Evolutionary conservation across 2,888 invertebrate species (phyloP), one percentile per base, ranked within the genome.

Genomic region (Pollenia griseotomentosa): DNA sequence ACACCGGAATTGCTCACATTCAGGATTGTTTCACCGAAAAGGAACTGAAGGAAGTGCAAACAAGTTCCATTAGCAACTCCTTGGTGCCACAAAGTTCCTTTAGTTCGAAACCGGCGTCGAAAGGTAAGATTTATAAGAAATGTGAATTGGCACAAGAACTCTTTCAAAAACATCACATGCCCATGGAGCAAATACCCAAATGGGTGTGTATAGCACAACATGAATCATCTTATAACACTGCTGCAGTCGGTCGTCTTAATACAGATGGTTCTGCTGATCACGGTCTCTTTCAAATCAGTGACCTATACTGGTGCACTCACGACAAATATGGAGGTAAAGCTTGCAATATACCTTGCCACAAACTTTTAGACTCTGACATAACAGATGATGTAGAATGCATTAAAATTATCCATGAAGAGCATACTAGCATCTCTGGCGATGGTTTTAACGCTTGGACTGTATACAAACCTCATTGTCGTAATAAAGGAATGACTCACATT

Each of bases 361-460:
- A 94, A 0, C 93, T 97, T 14, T 94, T 95, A 61, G 95, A 97
- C 90, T 95, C 95, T 61, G 95, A 97, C 91, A 95, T 97, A 78
- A 91, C 94, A 5, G 95, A 96, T 91, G 96, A 97, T 90, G 94
- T 96, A 6, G 91, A 93, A 53, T 97, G 97, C 91, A 95, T 96
- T 1, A 93, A 94, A 57, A 94, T 93, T 55, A 95, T 96, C 77
- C 94, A 95, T 90, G 94, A 95, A 12, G 96, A 96, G 89, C 96
- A 96, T 91, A 94, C 95, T 48, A 92, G 95, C 8, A 92, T 96
- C 5, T 95, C 95, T 42, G 96, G 96, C 0, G 94, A 96, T 91
- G 96, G 96, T 2, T 96, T 96, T 91, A 94, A 95, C 53, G 96
- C 96, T 0, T 96, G 96, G 96, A 95, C 95, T 0, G 96, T 96